A percentile compares a stretch with the other conserved stretches of the same genome.
Conservation (phyloP, 1,140 invertebrate species). For the Mamestra configurata region DNA sequence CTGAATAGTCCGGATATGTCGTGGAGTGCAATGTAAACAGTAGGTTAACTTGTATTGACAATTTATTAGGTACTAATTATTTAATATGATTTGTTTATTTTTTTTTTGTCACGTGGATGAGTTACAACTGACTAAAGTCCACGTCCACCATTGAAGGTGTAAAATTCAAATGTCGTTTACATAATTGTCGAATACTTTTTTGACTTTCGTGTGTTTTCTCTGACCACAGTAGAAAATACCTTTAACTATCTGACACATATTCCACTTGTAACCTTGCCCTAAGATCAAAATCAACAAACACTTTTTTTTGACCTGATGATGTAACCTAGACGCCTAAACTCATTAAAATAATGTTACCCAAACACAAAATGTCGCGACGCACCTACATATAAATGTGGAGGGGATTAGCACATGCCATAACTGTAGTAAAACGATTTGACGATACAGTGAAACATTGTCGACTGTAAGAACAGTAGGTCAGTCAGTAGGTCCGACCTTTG, state of each 20-base stretch:
- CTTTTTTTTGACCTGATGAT: neutral
- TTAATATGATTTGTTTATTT: too few species aligned
- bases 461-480: neutral
- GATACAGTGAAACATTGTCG: neutral
- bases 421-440: neutral
- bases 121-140: too few species aligned
- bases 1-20: conserved; percentile 24
- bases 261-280: neutral
- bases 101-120: too few species aligned
- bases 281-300: neutral
- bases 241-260: too few species aligned
- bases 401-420: conserved; percentile 16
- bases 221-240: too few species aligned
- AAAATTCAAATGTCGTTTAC: too few species aligned
- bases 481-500: neutral
- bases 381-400: conserved; percentile 8
- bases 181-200: too few species aligned
- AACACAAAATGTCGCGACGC: conserved; percentile 2
- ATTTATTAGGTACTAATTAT: too few species aligned
- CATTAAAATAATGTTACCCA: conserved; percentile 12
- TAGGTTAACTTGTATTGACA: neutral
- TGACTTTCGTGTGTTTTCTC: too few species aligned
- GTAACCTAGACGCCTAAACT: neutral
- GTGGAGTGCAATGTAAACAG: conserved; percentile 13
- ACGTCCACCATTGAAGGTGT: too few species aligned